Evolutionary conservation across 2,797 vertebrate genomes (phyloP).

Genomic region (Cheracebus regulus): DNA sequence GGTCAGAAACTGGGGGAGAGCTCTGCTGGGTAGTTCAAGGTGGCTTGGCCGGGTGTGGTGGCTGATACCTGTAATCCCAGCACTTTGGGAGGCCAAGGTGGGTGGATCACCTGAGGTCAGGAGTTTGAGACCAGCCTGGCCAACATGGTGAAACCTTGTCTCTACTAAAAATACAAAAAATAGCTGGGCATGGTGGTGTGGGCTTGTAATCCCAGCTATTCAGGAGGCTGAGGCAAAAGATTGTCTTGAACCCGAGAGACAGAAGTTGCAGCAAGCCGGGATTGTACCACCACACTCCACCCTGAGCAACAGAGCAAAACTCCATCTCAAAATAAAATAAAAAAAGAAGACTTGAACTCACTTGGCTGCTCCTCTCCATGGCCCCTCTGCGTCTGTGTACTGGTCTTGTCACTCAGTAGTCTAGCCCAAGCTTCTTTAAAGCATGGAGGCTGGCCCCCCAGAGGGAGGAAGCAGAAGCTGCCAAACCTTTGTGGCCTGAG

Average conservation of each 20-base stretch:
- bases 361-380: accelerated
- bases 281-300: not conserved
- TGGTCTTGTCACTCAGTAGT: not conserved
- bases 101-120: not conserved
- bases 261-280: not conserved
- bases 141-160: not conserved
- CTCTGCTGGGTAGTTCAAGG: not conserved
- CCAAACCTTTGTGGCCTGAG: not conserved
- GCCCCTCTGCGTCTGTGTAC: accelerated
- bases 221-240: not conserved
- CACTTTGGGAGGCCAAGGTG: not conserved
- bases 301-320: not conserved
- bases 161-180: not conserved
- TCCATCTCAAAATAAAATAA: not conserved
- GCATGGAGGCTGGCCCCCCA: not conserved
- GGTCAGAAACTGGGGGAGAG: not conserved
- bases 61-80: not conserved
- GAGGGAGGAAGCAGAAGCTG: not conserved
- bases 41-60: not conserved
- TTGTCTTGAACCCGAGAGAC: not conserved
- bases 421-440: not conserved
- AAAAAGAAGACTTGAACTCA: not conserved
- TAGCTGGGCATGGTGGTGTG: not conserved
- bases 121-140: not conserved
- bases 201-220: not conserved